phyloP scores from a whole-genome alignment of 2,113 vertebrate genomes.

The Albula glossodonta region DNA sequence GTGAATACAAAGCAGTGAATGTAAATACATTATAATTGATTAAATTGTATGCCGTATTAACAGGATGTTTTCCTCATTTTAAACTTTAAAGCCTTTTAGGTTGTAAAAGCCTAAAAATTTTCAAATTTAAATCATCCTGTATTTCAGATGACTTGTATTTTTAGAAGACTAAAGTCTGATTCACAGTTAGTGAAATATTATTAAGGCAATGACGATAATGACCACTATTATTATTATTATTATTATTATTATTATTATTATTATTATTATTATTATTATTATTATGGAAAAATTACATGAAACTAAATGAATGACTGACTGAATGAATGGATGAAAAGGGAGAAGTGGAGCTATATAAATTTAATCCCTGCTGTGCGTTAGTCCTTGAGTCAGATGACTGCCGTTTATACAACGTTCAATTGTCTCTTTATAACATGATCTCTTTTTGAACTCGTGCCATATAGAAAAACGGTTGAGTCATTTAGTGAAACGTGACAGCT shows the following conservation, averaged over 20 bases:
- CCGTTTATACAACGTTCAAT: constrained; percentile 26
- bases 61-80: not conserved
- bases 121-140: not conserved
- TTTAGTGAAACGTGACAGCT: constrained; percentile 63
- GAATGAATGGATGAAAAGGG: constrained; percentile 13
- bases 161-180: not conserved
- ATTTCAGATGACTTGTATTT: not conserved
- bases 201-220: not conserved
- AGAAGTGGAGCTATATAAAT: not conserved
- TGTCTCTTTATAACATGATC: constrained; percentile 39
- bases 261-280: not conserved
- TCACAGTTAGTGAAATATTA: not conserved
- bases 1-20: not conserved
- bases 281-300: not conserved
- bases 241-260: constrained; percentile 5
- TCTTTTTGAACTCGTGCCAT: constrained; percentile 43
- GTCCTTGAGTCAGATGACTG: constrained; percentile 3
- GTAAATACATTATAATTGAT: not conserved
- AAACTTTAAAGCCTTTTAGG: not conserved
- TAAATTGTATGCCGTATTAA: not conserved
- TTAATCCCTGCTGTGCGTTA: not conserved
- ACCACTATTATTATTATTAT: not conserved
- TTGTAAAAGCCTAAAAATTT: not conserved
- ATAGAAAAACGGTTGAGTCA: constrained; percentile 53
- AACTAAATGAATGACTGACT: not conserved